These are phyloP conservation scores for Sapajus apella DNA, from an alignment of 2,113 vertebrate species.

Conservation along the genomic window DNA sequence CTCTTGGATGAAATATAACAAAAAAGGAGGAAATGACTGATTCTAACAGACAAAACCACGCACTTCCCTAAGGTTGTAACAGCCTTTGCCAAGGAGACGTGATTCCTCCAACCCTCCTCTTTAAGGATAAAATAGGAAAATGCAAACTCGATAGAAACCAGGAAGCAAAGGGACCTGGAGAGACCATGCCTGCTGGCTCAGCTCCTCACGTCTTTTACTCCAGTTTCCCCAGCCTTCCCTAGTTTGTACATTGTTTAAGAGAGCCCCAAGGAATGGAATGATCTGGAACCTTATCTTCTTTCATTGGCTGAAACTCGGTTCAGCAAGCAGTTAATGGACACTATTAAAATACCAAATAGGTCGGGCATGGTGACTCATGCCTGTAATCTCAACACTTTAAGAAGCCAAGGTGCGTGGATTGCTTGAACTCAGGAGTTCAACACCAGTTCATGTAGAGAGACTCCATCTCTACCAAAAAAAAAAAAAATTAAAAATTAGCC, in stretches of 20 bases:
- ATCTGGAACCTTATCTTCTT: not conserved
- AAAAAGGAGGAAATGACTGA: not conserved
- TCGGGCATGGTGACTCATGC: too few species aligned
- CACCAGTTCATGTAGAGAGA: too few species aligned
- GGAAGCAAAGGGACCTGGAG: not conserved
- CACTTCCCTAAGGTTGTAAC: not conserved
- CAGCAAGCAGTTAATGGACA: constrained; percentile 2
- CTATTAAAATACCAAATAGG: constrained; percentile 1
- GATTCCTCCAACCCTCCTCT: too few species aligned
- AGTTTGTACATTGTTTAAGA: not conserved
- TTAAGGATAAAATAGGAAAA: not conserved
- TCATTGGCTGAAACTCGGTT: not conserved
- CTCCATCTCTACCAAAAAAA: too few species aligned
- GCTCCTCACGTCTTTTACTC: not conserved
- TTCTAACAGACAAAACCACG: not conserved
- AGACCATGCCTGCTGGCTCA: not conserved
- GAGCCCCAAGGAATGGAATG: not conserved
- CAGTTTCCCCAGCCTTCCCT: not conserved
- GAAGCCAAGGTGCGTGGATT: too few species aligned
- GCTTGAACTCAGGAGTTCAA: too few species aligned
- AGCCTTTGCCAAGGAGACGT: not conserved
- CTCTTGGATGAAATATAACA: not conserved
- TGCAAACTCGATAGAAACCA: not conserved
- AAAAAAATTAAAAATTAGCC: too few species aligned
- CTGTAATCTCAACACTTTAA: too few species aligned